These are phyloP conservation scores for Quadriops clusia DNA, from an alignment of 2,888 invertebrate genomes.

Conservation along the genomic window DNA sequence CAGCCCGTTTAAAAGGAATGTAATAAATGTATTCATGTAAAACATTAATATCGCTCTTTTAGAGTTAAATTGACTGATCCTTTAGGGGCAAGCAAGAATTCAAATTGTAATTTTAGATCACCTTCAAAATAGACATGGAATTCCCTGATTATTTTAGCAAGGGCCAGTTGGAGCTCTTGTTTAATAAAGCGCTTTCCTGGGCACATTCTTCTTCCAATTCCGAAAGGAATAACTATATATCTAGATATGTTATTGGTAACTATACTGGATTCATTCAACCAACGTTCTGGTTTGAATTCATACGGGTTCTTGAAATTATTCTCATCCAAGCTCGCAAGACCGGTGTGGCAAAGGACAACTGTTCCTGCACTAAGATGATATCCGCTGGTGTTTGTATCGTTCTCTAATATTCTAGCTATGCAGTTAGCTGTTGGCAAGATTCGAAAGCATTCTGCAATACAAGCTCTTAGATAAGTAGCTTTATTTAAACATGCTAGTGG, in stretches of 20 bases:
- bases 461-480: no score
- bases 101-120: constrained; percentile 63
- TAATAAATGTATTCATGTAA: no score
- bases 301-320: constrained; percentile 60
- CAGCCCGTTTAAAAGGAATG: no score
- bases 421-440: constrained; percentile 68
- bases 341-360: constrained; percentile 69
- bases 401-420: constrained; percentile 63
- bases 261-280: constrained; percentile 47
- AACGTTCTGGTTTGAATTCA: constrained; percentile 65
- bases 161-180: constrained; percentile 57
- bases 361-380: constrained; percentile 63
- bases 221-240: constrained; percentile 65
- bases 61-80: constrained; percentile 59
- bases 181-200: constrained; percentile 79
- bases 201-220: constrained; percentile 67
- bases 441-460: constrained; percentile 64
- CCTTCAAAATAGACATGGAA: constrained; percentile 59
- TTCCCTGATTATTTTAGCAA: constrained; percentile 53
- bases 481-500: no score
- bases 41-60: constrained; percentile 33
- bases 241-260: constrained; percentile 40
- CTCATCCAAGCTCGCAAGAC: constrained; percentile 66
- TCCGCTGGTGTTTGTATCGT: constrained; percentile 53
- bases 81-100: constrained; percentile 69